Evolutionary conservation across 2,113 vertebrate genomes (phyloP).

Genomic region (Otocyon megalotis): DNA sequence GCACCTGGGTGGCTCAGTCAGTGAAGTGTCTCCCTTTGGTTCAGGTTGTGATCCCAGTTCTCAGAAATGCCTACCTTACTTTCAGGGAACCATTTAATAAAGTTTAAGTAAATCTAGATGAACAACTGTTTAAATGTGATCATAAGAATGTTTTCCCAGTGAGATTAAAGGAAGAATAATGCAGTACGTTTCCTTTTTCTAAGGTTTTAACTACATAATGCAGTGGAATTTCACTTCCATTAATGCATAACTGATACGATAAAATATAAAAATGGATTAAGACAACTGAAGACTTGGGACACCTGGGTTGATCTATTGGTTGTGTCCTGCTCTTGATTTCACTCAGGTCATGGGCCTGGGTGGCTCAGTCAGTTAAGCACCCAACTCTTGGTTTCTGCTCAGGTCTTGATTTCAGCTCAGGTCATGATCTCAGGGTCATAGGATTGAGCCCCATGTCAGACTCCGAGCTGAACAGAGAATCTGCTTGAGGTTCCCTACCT

Average conservation of each 20-base stretch:
- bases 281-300: neutral
- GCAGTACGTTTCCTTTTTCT: conserved; percentile 14
- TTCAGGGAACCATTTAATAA: conserved; percentile 36
- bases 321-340: neutral
- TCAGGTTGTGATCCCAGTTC: neutral
- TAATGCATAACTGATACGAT: neutral
- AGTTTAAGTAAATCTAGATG: neutral
- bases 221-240: neutral
- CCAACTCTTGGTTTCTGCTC: neutral
- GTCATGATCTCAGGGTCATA: neutral
- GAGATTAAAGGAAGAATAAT: neutral
- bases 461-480: neutral
- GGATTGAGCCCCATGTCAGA: neutral
- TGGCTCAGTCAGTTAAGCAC: too few species aligned
- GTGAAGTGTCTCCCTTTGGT: neutral
- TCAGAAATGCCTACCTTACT: neutral
- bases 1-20: neutral
- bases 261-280: conserved; percentile 49
- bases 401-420: neutral
- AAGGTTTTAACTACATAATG: neutral
- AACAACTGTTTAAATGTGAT: conserved; percentile 50
- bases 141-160: conserved; percentile 10
- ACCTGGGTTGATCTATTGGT: neutral
- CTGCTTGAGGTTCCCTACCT: neutral
- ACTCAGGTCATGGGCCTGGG: neutral